A percentile compares a stretch with the other conserved stretches of the same genome.
Evolutionary conservation across 2,113 vertebrate genomes (phyloP).

Genomic region (Corythornis madagascariensis): DNA sequence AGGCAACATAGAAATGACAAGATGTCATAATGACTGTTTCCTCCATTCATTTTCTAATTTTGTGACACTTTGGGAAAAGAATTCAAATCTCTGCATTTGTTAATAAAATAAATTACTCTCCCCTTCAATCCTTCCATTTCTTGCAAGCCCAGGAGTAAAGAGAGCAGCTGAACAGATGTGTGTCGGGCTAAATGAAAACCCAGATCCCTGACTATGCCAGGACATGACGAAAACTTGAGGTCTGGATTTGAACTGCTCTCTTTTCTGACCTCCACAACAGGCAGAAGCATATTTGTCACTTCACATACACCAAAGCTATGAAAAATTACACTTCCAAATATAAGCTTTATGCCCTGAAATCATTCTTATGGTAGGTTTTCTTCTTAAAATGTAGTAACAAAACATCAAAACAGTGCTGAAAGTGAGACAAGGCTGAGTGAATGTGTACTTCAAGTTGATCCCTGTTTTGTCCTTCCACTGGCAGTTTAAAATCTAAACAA

Average conservation of each 20-base stretch:
- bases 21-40: background rate
- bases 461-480: background rate
- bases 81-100: background rate
- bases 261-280: background rate
- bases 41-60: slow-evolving; percentile 19
- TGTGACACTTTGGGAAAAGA: background rate
- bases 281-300: background rate
- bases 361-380: background rate
- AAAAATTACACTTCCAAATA: background rate
- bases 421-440: background rate
- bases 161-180: background rate
- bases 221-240: background rate
- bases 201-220: background rate
- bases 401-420: background rate
- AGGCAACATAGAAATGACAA: background rate
- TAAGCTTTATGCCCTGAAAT: background rate
- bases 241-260: background rate
- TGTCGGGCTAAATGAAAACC: background rate
- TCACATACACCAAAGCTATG: background rate
- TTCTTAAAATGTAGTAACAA: background rate
- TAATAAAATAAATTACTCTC: background rate
- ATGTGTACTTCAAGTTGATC: background rate
- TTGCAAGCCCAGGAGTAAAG: background rate
- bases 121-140: background rate
- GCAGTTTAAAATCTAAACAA: slow-evolving; percentile 4